Base-by-base conservation (phyloP, 1,140 invertebrate genomes). In the Eumaeus atala region DNA sequence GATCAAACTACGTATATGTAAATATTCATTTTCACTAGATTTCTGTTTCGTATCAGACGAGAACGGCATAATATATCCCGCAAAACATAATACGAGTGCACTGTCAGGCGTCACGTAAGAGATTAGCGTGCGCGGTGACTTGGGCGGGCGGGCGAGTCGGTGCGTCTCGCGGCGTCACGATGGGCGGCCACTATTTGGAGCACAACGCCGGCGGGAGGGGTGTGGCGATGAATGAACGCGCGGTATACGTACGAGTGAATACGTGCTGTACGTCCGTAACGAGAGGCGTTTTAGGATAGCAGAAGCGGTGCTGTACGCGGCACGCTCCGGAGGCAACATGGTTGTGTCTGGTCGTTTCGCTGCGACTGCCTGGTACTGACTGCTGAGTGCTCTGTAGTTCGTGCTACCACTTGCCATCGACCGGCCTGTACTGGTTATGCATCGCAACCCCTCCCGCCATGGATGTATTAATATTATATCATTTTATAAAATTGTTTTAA, bases 1-100 rank as follows among this genome's bases (percentile, higher is more conserved):
- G 54, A 88, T 78, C 59, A 88, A 81, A 49, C 82, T 74, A 34
- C 85, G 73, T 58, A 88, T 83, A 59, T 87, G 84, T 34, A 75
- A 75, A 52, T 74, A 85, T 48, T 85, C 82, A 57, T 82, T 75
- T 48, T 79, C 73, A 54, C 63, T 60, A 50, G 54, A 62, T 10
- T 42, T 70, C 16, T 66, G 44, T 54, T 66, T 61, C 42, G 75
- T 70, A 12, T 68, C 67, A 56, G 72, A 71, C 52, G 72, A 67
- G 48, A 64, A 70, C 53, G 76, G 82, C 80, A 86, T 85, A 56
- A 48, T 14, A 16, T 59, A 74, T 61, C 48, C 54, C 66, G 58
- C 64, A 62, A 77, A 83, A 81, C 78, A 76, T 83, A 81, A 65
- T 56, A 67, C 61, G 72, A 68, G 67, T 66, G 70, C 59, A 51